phyloP scores from a whole-genome alignment of 2,797 vertebrate genomes.

The Pipistrellus kuhlii region DNA sequence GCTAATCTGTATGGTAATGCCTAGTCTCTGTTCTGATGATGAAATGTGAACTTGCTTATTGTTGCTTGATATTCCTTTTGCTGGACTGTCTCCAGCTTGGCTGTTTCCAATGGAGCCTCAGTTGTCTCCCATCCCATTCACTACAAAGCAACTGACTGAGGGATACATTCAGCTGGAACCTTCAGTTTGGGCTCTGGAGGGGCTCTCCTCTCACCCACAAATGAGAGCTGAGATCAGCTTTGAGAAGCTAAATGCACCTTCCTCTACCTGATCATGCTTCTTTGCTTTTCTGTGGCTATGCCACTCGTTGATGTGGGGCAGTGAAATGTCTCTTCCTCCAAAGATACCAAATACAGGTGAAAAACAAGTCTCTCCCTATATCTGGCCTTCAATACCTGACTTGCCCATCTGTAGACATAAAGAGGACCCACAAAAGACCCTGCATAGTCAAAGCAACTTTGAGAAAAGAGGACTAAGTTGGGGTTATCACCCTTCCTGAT shows the following conservation, averaged over 20 bases:
- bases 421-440: background rate
- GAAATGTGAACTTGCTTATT: background rate
- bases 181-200: background rate
- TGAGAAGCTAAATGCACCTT: background rate
- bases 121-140: no score
- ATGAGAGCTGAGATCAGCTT: background rate
- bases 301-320: accelerated
- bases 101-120: background rate
- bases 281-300: background rate
- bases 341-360: background rate
- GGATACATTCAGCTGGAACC: background rate
- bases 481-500: background rate
- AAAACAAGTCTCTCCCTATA: background rate
- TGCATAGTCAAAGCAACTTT: background rate
- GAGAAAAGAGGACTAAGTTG: background rate
- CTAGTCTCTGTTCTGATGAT: background rate
- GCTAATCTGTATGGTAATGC: no score
- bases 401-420: background rate
- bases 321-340: background rate
- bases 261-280: background rate
- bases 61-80: background rate
- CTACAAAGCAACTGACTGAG: background rate
- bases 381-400: background rate
- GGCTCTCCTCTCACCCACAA: background rate
- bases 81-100: background rate